phyloP scores from a whole-genome alignment of 2,888 invertebrate genomes.

The Dascillus cervinus region DNA sequence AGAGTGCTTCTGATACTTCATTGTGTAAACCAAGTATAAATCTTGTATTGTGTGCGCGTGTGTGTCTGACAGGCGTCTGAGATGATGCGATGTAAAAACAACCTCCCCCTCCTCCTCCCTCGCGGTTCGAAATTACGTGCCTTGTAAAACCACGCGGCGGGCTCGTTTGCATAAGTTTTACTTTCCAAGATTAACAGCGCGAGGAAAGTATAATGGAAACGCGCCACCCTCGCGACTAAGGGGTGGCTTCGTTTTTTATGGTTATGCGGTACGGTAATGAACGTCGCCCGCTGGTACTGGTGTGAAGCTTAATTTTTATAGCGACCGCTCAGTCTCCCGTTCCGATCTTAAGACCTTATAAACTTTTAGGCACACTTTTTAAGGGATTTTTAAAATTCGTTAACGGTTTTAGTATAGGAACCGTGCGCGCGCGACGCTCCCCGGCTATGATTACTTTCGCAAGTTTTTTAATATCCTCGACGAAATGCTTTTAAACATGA shows the following conservation, averaged over 20 bases:
- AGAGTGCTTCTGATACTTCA: slow-evolving; percentile 22
- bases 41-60: slow-evolving; percentile 36
- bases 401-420: slow-evolving; percentile 43
- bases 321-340: slow-evolving; percentile 30
- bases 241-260: slow-evolving; percentile 38
- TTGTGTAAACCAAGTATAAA: slow-evolving; percentile 29
- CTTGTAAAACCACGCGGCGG: slow-evolving; percentile 44
- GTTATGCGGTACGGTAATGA: slow-evolving; percentile 39
- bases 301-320: slow-evolving; percentile 41
- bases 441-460: slow-evolving; percentile 37
- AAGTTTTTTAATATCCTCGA: slow-evolving; percentile 41
- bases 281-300: slow-evolving; percentile 32
- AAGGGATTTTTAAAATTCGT: slow-evolving; percentile 43
- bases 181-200: slow-evolving; percentile 43
- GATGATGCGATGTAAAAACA: slow-evolving; percentile 33
- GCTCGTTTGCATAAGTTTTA: slow-evolving; percentile 45
- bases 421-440: too few relatives aligned
- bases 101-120: slow-evolving; percentile 20
- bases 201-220: slow-evolving; percentile 41
- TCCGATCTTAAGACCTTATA: slow-evolving; percentile 37
- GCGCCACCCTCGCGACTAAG: slow-evolving; percentile 19
- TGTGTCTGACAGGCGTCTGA: slow-evolving; percentile 33
- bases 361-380: slow-evolving; percentile 40
- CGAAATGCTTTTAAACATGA: slow-evolving; percentile 35
- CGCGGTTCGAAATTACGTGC: slow-evolving; percentile 36